Base-by-base conservation (phyloP, 2,888 invertebrate genomes). In the Melanostoma scalare region DNA sequence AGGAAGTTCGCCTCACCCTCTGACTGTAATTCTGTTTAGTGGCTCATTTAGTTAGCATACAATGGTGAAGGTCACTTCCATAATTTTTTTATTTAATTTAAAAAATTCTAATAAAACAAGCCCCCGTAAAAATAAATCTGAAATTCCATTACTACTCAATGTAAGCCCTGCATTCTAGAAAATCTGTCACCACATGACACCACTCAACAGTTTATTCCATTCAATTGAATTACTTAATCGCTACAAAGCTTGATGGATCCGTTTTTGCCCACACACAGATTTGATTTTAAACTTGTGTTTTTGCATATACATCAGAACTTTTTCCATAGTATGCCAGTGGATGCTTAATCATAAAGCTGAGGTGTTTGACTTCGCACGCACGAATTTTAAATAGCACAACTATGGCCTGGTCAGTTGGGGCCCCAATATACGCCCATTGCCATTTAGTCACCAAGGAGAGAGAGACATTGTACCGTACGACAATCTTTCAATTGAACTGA, bases 401-500 rank as follows among this genome's bases (percentile, higher is more conserved):
- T 20, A 20, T 20, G 20, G 20, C 9, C 40, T 9, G 44, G 44
- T n/a, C 38, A 6, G n/a, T 52, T 35, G 10, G 60, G 50, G 69
- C 8, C 58, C 56, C 65, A 58, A 65, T 58, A 42, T 30, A 44
- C 58, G 55, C 53, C 60, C 38, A 10, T 52, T n/a, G 40, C 20
- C 35, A 42, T 67, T 44, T 6, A 52, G 20, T 20, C 20, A 4
- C 53, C 52, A 71, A 80, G 81, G 68, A 20, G 20, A 78, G 68
- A 20, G 20, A 78, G 78, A 78, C 82, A 63, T 69, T 40, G 33
- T 31, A 20, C 44, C 61, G 61, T 60, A 72, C 68, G 68, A 73
- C 74, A 79, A 82, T 82, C 58, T 82, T 82, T 69, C 78, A 82
- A 82, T 82, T 82, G 82, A 82, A 78, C 73, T 78, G 82, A 82